Evolutionary conservation across 2,888 invertebrate species (phyloP).

Genomic region (Falcaria lacertinaria): DNA sequence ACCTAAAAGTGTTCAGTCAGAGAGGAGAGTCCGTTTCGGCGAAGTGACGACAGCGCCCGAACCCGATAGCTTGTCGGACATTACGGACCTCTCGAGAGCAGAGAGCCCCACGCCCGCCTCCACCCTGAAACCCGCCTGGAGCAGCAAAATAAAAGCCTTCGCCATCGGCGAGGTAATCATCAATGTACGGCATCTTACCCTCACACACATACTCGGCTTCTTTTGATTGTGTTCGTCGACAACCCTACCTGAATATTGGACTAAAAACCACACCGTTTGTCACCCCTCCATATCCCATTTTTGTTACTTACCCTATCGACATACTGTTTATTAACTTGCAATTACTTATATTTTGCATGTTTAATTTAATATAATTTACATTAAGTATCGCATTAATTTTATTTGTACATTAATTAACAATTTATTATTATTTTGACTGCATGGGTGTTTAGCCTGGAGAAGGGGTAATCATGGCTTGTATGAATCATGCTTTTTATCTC

Average conservation of each 20-base stretch:
- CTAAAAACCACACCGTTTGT: slow-evolving; percentile 54
- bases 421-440: slow-evolving; percentile 53
- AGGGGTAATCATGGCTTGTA: slow-evolving; percentile 66
- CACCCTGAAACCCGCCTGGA: slow-evolving; percentile 71
- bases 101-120: slow-evolving; percentile 55
- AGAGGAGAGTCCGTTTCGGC: slow-evolving; percentile 74
- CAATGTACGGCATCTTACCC: slow-evolving; percentile 67
- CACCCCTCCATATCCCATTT: slow-evolving; percentile 57
- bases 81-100: slow-evolving; percentile 56
- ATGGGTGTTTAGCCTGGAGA: slow-evolving; percentile 71
- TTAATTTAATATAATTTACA: slow-evolving; percentile 47
- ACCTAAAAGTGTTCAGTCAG: slow-evolving; percentile 64
- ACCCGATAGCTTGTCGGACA: slow-evolving; percentile 56
- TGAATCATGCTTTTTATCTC: slow-evolving; percentile 69
- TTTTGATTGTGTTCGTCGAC: slow-evolving; percentile 78
- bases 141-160: slow-evolving; percentile 77
- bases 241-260: slow-evolving; percentile 51
- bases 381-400: slow-evolving; percentile 46
- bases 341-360: slow-evolving; percentile 75
- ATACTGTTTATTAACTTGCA: slow-evolving; percentile 63
- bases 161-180: slow-evolving; percentile 79
- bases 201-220: slow-evolving; percentile 66
- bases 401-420: slow-evolving; percentile 44
- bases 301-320: slow-evolving; percentile 50
- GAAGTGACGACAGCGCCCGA: slow-evolving; percentile 66